Percentiles rank a stretch among this genome's conserved stretches.
Conservation (phyloP, 2,888 invertebrate species). For the Amphipoea oculea region DNA sequence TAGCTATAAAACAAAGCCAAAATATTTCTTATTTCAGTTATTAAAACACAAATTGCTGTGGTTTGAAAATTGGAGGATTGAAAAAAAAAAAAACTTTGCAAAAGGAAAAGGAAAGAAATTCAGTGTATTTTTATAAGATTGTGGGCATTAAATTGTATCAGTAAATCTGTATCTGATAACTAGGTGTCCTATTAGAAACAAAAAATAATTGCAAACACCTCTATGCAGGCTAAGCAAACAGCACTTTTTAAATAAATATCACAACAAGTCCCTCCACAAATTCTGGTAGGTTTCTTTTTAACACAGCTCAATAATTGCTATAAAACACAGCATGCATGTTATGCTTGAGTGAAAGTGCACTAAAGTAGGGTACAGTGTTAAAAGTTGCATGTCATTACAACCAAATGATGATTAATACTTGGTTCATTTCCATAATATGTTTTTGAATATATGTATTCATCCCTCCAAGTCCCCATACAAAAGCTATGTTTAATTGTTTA, state of each 20-base stretch:
- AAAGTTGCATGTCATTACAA: constrained; percentile 51
- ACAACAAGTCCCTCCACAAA: background rate
- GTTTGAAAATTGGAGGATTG: background rate
- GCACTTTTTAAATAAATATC: background rate
- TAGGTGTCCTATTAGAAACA: background rate
- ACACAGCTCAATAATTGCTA: constrained; percentile 30
- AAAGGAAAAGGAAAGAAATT: background rate
- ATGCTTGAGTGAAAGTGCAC: constrained; percentile 61
- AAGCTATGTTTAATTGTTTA: constrained; percentile 7
- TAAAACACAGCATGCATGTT: constrained; percentile 30
- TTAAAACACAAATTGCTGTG: background rate
- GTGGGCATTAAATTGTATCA: background rate
- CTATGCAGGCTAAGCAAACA: background rate
- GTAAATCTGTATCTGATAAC: background rate
- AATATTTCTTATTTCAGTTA: background rate
- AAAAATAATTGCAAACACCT: background rate
- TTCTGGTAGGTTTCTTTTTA: constrained; percentile 9
- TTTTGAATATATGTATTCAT: constrained; percentile 2
- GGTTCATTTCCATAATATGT: constrained; percentile 20
- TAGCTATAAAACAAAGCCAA: background rate
- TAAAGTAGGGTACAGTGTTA: constrained; percentile 48
- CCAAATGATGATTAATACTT: constrained; percentile 37
- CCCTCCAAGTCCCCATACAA: background rate
- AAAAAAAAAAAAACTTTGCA: background rate
- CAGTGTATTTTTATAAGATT: background rate